A percentile compares a stretch with the other conserved stretches of the same genome.
phyloP scores from a whole-genome alignment of 2,797 vertebrate species.

The Spinus olivaceus region DNA sequence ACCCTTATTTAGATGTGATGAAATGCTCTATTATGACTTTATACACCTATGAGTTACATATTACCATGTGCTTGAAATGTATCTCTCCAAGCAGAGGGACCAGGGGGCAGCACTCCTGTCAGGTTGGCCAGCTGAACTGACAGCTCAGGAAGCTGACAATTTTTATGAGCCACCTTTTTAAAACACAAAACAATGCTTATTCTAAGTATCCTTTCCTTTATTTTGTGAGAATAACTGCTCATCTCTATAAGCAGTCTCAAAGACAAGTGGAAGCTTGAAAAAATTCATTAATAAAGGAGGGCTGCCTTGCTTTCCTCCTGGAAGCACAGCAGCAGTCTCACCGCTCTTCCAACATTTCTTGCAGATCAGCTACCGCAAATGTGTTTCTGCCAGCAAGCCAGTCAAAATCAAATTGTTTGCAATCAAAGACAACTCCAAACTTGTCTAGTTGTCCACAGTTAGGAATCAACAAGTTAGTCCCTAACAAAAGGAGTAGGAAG shows the following conservation, averaged over 20 bases:
- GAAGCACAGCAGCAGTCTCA: background rate
- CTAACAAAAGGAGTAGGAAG: background rate
- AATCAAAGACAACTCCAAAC: slow-evolving; percentile 12
- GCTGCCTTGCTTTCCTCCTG: background rate
- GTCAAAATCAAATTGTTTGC: slow-evolving; percentile 37
- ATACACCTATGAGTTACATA: slow-evolving; percentile 16
- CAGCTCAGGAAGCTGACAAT: background rate
- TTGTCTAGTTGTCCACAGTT: background rate
- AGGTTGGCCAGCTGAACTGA: background rate
- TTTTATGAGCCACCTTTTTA: background rate
- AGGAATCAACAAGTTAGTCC: slow-evolving; percentile 5
- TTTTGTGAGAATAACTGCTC: background rate
- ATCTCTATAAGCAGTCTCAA: background rate
- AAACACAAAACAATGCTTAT: background rate
- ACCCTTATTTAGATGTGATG: slow-evolving; percentile 75
- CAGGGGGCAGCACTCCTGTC: background rate
- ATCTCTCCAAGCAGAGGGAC: slow-evolving; percentile 46
- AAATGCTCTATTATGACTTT: slow-evolving; percentile 71
- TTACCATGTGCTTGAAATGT: slow-evolving; percentile 12
- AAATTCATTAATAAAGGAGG: background rate
- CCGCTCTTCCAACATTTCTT: background rate
- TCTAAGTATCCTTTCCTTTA: background rate
- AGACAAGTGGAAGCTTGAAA: background rate
- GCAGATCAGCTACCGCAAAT: background rate
- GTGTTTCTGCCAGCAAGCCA: background rate